Evolutionary conservation across 2,797 vertebrate genomes (phyloP).

Genomic region (Euphonia xanthogaster): DNA sequence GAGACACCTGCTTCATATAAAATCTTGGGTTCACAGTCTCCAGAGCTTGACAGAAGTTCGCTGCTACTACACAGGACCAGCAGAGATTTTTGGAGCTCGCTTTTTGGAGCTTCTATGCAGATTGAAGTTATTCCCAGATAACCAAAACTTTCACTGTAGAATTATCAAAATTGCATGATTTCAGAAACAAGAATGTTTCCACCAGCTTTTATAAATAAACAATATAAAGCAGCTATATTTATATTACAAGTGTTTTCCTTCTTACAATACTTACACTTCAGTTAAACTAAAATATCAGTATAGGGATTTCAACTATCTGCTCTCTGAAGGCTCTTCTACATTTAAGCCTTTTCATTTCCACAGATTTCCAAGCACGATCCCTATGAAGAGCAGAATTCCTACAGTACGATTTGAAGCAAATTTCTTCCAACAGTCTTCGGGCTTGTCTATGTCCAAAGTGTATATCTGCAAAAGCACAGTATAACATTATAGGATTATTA

Average conservation of each 20-base stretch:
- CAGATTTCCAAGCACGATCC: slow-evolving; percentile 89
- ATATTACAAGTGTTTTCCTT: background rate
- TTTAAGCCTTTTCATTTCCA: slow-evolving; percentile 78
- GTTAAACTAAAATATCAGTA: background rate
- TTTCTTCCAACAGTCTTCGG: slow-evolving; percentile 95
- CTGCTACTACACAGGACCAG: background rate
- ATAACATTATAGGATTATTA: background rate
- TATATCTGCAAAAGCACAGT: slow-evolving; percentile 81
- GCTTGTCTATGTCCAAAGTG: slow-evolving; percentile 86
- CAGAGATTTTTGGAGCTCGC: background rate
- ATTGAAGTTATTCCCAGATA: background rate
- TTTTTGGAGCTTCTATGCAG: background rate
- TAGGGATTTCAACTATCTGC: background rate
- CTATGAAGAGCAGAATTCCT: slow-evolving; percentile 87
- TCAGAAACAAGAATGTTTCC: background rate
- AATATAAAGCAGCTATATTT: background rate
- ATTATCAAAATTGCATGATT: background rate
- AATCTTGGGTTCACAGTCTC: background rate
- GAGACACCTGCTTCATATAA: background rate
- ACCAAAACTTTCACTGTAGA: background rate
- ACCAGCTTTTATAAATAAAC: background rate
- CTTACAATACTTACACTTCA: background rate
- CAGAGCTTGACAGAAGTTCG: background rate
- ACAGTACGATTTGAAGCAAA: slow-evolving; percentile 91
- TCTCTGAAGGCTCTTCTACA: background rate